These are phyloP conservation scores for Muscicapa striata DNA, from an alignment of 2,797 vertebrate genomes.

Conservation along the genomic window DNA sequence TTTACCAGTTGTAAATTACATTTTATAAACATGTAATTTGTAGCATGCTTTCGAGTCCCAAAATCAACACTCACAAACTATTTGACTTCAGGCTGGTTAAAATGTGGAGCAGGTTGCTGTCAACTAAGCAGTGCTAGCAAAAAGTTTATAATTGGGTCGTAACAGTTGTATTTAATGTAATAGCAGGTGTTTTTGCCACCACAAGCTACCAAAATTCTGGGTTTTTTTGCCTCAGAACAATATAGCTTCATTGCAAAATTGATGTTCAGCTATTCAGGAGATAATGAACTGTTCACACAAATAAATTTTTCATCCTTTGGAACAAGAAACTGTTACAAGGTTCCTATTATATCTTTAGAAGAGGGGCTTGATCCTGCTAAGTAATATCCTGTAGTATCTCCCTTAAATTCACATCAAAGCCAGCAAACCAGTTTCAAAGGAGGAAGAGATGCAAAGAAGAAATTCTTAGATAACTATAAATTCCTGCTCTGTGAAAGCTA, in stretches of 20 bases:
- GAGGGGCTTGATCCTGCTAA: not conserved
- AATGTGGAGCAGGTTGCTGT: not conserved
- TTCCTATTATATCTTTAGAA: not conserved
- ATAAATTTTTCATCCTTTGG: not conserved
- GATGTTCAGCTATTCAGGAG: not conserved
- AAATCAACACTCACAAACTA: not conserved
- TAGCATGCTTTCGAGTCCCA: rapidly evolving
- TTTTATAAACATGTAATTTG: not conserved
- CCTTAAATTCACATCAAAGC: conserved; percentile 70
- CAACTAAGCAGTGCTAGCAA: not conserved
- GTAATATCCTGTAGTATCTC: not conserved
- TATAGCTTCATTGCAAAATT: not conserved
- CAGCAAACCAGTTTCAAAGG: conserved; percentile 53
- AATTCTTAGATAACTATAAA: conserved; percentile 64
- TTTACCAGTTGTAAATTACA: not conserved
- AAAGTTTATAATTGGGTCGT: not conserved
- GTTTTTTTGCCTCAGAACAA: not conserved
- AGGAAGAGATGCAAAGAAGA: conserved; percentile 21
- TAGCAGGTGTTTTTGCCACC: not conserved
- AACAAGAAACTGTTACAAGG: not conserved
- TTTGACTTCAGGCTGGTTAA: not conserved
- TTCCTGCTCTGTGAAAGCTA: conserved; percentile 23
- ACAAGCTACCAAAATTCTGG: not conserved
- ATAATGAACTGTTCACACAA: not conserved
- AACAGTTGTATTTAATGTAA: not conserved